phyloP scores from a whole-genome alignment of 2,797 vertebrate genomes.

The Streptopelia turtur region DNA sequence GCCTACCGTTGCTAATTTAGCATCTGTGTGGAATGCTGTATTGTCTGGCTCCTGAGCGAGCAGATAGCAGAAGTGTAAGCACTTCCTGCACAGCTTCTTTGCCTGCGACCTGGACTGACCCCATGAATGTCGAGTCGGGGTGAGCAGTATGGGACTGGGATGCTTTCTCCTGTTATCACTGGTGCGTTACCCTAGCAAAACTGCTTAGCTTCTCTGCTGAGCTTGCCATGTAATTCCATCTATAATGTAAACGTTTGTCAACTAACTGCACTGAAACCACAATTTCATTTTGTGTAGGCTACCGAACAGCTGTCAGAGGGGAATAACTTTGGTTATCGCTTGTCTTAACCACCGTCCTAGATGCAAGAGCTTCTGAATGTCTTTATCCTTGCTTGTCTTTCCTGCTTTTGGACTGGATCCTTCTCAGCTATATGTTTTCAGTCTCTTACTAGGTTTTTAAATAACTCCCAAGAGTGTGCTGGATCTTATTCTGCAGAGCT shows the following conservation, averaged over 20 bases:
- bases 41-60: slow-evolving; percentile 23
- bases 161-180: background rate
- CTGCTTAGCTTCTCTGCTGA: background rate
- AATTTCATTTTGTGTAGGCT: slow-evolving; percentile 18
- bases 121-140: background rate
- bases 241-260: slow-evolving; percentile 16
- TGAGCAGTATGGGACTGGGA: background rate
- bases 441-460: background rate
- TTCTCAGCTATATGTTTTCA: background rate
- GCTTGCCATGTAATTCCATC: background rate
- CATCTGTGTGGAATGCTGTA: background rate
- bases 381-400: background rate
- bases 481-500: background rate
- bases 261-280: slow-evolving; percentile 32
- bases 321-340: background rate
- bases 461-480: background rate
- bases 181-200: slow-evolving; percentile 29
- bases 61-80: slow-evolving; percentile 3
- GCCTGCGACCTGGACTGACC: slow-evolving; percentile 4
- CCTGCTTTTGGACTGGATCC: background rate
- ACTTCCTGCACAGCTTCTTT: background rate
- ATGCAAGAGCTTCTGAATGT: background rate
- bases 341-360: background rate
- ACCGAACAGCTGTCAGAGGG: background rate
- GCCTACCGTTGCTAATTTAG: background rate